Conservation (phyloP, 2,888 invertebrate genomes). For the Patella caerulea region DNA sequence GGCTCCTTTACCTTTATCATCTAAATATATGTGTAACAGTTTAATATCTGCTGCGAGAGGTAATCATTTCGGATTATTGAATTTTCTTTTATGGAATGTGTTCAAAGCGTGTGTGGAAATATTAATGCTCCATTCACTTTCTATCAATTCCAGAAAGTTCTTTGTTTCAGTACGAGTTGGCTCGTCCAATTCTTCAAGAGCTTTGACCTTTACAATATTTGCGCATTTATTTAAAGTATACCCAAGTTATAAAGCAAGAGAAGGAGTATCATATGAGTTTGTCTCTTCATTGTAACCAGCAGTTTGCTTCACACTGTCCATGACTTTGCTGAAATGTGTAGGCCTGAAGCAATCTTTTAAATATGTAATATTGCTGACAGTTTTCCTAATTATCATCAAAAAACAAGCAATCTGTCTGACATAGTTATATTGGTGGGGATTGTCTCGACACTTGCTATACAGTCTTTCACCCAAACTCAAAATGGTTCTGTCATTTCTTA, state of each 20-base stretch:
- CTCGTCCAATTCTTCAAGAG: slow-evolving; percentile 1
- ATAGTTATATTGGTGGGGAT: slow-evolving; percentile 4
- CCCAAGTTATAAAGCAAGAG: background rate
- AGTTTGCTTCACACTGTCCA: background rate
- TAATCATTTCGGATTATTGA: slow-evolving; percentile 1
- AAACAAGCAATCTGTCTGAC: background rate
- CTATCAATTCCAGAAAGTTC: background rate
- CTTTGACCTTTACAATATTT: slow-evolving; percentile 3
- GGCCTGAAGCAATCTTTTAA: background rate
- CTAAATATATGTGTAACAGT: slow-evolving; percentile 1
- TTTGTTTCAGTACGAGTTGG: background rate
- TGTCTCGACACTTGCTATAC: background rate
- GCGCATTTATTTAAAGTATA: background rate
- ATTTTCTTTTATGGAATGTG: background rate
- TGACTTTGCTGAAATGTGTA: background rate
- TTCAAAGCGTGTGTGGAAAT: background rate
- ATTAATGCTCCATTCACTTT: slow-evolving; percentile 1
- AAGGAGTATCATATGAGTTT: background rate
- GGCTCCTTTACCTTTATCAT: background rate
- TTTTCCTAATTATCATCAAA: slow-evolving; percentile 9
- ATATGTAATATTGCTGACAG: slow-evolving; percentile 7
- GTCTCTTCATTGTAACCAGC: background rate
- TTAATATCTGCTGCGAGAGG: background rate
- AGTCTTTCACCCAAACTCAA: slow-evolving; percentile 8
- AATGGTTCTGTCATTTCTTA: background rate